These are phyloP conservation scores for Aphaenogaster floridana DNA, from an alignment of 1,140 invertebrate species.

Conservation along the genomic window DNA sequence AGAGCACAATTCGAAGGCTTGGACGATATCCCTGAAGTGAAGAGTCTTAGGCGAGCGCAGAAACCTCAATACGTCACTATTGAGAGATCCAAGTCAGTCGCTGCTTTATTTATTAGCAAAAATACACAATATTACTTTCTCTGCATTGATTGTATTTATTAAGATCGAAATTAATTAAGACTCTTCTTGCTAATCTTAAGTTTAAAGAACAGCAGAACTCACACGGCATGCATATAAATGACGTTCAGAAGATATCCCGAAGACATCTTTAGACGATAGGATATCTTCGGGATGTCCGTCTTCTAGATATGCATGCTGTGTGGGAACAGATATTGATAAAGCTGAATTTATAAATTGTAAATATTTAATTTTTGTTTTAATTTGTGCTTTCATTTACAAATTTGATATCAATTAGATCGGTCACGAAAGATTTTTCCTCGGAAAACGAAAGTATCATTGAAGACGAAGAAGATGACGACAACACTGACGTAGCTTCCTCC, in stretches of 20 bases:
- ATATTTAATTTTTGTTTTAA: background rate
- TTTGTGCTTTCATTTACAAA: background rate
- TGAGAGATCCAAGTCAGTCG: slow-evolving; percentile 84
- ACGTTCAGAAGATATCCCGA: too few relatives aligned
- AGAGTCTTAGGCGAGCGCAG: slow-evolving; percentile 87
- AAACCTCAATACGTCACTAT: slow-evolving; percentile 90
- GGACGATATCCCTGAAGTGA: slow-evolving; percentile 87
- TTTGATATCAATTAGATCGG: slow-evolving; percentile 59
- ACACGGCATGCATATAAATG: too few relatives aligned
- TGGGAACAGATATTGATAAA: background rate
- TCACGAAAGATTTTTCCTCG: slow-evolving; percentile 67
- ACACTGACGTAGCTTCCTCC: slow-evolving; percentile 77
- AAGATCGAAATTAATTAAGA: background rate
- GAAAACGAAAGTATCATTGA: slow-evolving; percentile 81
- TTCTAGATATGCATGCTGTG: too few relatives aligned
- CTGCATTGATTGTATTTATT: background rate
- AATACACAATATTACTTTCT: background rate
- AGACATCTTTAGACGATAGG: too few relatives aligned
- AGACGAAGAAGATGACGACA: slow-evolving; percentile 83
- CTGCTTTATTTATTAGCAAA: background rate
- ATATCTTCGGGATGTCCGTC: too few relatives aligned
- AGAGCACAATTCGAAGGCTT: slow-evolving; percentile 92
- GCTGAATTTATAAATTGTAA: background rate
- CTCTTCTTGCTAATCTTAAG: background rate
- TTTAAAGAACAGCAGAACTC: background rate